phyloP scores from a whole-genome alignment of 2,113 vertebrate genomes.

The Percopsis transmontana region DNA sequence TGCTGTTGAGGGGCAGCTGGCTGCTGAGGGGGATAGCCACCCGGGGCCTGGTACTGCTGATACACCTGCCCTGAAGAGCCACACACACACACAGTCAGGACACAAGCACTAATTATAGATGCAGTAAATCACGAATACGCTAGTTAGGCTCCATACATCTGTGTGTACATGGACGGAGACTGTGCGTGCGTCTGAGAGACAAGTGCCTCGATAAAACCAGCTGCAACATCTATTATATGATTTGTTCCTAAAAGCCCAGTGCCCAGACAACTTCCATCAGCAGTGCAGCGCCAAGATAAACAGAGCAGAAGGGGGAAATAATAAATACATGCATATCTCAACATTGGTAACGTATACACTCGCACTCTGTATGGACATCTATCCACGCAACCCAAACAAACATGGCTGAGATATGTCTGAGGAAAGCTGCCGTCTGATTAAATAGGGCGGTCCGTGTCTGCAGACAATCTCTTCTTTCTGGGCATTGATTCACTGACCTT shows the following conservation, averaged over 20 bases:
- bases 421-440: background rate
- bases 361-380: too few species aligned
- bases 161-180: slow-evolving; percentile 15
- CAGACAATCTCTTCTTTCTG: slow-evolving; percentile 22
- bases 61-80: slow-evolving; percentile 89
- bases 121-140: background rate
- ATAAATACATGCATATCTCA: slow-evolving; percentile 1
- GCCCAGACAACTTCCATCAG: background rate
- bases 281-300: background rate
- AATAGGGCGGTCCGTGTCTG: slow-evolving; percentile 23
- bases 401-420: background rate
- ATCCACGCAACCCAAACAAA: slow-evolving; percentile 5
- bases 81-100: slow-evolving; percentile 10
- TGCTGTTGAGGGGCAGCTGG: slow-evolving; percentile 79
- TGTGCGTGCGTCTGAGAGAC: slow-evolving; percentile 33
- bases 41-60: slow-evolving; percentile 92
- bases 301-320: background rate
- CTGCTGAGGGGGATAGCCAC: slow-evolving; percentile 89
- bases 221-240: slow-evolving; percentile 27
- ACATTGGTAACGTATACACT: background rate
- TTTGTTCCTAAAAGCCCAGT: slow-evolving; percentile 14
- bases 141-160: background rate
- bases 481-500: slow-evolving; percentile 12
- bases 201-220: slow-evolving; percentile 18
- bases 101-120: background rate